Percentiles rank a stretch among this genome's conserved stretches.
phyloP scores from a whole-genome alignment of 2,888 invertebrate species.

The Dascillus cervinus region DNA sequence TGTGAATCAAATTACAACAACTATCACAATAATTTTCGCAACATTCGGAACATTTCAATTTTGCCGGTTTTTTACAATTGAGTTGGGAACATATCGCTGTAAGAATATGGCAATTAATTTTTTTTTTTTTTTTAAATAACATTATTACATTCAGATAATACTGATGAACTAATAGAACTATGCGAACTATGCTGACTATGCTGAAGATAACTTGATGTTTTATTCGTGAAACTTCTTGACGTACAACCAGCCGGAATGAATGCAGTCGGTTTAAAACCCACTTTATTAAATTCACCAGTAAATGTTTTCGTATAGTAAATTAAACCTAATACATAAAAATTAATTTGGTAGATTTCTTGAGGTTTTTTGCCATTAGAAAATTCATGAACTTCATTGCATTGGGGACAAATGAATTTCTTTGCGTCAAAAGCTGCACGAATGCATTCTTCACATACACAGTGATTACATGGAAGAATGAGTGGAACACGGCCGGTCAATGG shows the following conservation, averaged over 20 bases:
- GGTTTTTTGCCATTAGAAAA: constrained; percentile 21
- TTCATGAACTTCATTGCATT: constrained; percentile 42
- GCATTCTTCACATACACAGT: constrained; percentile 61
- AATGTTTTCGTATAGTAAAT: constrained; percentile 20
- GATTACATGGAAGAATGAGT: constrained; percentile 57
- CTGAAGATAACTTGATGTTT: no score
- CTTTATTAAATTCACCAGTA: constrained; percentile 2
- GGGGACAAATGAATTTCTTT: constrained; percentile 42
- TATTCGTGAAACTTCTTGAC: no score
- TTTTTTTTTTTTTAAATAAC: no score
- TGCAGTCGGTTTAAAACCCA: constrained; percentile 17
- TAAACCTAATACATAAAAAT: constrained; percentile 36
- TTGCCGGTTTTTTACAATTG: constrained; percentile 25
- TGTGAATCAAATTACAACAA: constrained; percentile 32
- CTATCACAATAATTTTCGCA: constrained; percentile 29
- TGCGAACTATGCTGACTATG: no score
- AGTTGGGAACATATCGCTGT: constrained; percentile 18
- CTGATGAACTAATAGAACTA: background rate
- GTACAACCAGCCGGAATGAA: no score
- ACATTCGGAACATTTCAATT: constrained; percentile 30
- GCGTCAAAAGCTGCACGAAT: constrained; percentile 40
- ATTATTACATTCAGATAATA: background rate
- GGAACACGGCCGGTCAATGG: constrained; percentile 40
- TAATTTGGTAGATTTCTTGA: constrained; percentile 33
- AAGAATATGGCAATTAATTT: no score